Base-by-base conservation (phyloP, 1,140 invertebrate genomes). In the Galleria mellonella region DNA sequence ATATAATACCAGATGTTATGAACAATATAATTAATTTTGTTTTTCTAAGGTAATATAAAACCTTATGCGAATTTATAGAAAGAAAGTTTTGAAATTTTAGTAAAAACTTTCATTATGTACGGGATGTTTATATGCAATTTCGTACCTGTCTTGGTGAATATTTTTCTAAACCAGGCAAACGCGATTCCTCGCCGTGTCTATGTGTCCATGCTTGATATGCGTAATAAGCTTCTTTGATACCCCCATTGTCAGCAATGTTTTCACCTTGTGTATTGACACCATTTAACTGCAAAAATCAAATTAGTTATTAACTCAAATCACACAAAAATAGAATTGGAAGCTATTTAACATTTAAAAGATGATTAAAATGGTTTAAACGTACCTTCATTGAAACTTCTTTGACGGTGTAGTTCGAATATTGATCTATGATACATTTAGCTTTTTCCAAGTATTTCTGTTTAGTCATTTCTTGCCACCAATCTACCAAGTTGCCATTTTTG, bases 171-270 rank as follows among this genome's bases (percentile, higher is more conserved):
- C 92, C 92, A 3, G 92, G 91, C 1, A 96, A 74, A 47, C 88
- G 81, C 0, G 87, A 83, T 54, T 95, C 94, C 0, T 72, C 60
- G 0, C 89, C 90, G 58, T 95, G 89, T 9, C 89, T 81, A 23
- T 89, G 72, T 0, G 87, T 87, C 92, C 94, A 95, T 5, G 89
- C 87, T 29, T 89, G 86, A 74, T 96, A 96, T 0, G 95, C 94
- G 15, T 90, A 88, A 72, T 96, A 97, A 0, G 96, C 94, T 55
- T 95, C 91, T 68, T 96, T 96, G 13, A 97, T 90, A 0, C 95
- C 95, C 11, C 94, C 95, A 71, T 96, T 96, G 71, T 97, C 95
- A 0, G 96, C 96, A 35, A 97, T 95, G 70, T 97, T 97, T 68
- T 97, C 96, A n/a, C 92, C 94, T 83, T 96, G 94, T 0, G 94